phyloP scores from a whole-genome alignment of 1,140 invertebrate genomes.

The Vanessa atalanta region DNA sequence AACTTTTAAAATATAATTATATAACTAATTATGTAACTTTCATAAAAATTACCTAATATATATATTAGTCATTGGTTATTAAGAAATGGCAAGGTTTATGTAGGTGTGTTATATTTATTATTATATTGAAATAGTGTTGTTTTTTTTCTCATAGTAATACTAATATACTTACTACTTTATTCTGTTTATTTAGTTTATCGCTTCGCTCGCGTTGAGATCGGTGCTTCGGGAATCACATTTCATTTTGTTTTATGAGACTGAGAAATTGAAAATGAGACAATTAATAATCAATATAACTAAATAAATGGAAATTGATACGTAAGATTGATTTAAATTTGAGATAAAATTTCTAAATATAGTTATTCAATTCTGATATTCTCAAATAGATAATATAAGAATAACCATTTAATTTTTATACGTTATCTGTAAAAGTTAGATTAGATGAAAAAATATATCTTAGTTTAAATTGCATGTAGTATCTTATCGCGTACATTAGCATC shows the following conservation, averaged over 20 bases:
- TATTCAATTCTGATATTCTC: background rate
- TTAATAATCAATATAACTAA: too few relatives aligned
- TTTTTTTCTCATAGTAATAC: background rate
- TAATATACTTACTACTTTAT: background rate
- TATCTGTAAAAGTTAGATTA: slow-evolving; percentile 26
- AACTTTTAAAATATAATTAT: too few relatives aligned
- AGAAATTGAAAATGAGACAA: too few relatives aligned
- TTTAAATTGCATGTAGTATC: slow-evolving; percentile 24
- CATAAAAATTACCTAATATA: too few relatives aligned
- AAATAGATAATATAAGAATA: background rate
- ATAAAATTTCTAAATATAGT: background rate
- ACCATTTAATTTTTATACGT: slow-evolving; percentile 5
- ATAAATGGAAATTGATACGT: too few relatives aligned
- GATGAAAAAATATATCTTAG: slow-evolving; percentile 15
- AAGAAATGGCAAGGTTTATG: too few relatives aligned
- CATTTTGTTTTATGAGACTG: background rate
- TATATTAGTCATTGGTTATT: too few relatives aligned
- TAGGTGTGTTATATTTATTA: too few relatives aligned
- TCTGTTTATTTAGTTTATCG: background rate
- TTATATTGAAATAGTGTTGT: background rate
- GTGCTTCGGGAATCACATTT: background rate
- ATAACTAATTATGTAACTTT: too few relatives aligned
- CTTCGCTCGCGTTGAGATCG: slow-evolving; percentile 7
- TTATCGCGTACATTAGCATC: slow-evolving; percentile 23
- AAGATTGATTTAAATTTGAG: too few relatives aligned